Percentiles rank a stretch among this genome's conserved stretches.
phyloP scores from a whole-genome alignment of 2,888 invertebrate genomes.

The Chymomyza procnemis region DNA sequence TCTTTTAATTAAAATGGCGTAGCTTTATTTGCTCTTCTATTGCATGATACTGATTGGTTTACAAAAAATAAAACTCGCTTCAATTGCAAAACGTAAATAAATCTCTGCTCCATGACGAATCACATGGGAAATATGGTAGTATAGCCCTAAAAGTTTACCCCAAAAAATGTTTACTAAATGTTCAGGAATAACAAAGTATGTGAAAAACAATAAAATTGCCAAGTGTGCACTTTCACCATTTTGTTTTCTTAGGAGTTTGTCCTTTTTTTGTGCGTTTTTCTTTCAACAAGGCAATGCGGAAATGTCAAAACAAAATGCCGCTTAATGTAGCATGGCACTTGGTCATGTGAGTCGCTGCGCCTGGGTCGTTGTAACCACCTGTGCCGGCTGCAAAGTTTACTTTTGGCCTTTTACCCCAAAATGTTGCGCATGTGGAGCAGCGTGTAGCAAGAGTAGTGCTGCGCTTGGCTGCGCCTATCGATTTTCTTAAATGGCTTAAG shows the following conservation, averaged over 20 bases:
- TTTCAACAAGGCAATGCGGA: conserved; percentile 23
- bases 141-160: neutral
- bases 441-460: neutral
- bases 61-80: conserved; percentile 4
- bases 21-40: conserved; percentile 52
- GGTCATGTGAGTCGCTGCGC: conserved; percentile 20
- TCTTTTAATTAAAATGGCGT: conserved; percentile 63
- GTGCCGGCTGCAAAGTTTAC: conserved; percentile 22
- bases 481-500: conserved; percentile 52
- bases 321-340: conserved; percentile 62
- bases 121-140: neutral
- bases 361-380: conserved; percentile 49
- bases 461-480: conserved; percentile 33
- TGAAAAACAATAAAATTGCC: conserved; percentile 11
- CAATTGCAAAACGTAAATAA: conserved; percentile 28
- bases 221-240: conserved; percentile 48
- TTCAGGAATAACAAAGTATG: neutral
- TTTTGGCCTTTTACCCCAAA: neutral
- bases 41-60: conserved; percentile 42
- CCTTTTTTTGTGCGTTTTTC: neutral
- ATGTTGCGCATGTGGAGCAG: neutral
- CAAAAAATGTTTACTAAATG: neutral
- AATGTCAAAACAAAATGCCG: conserved; percentile 67
- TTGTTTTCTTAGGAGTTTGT: neutral
- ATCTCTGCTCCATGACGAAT: neutral